Evolutionary conservation across 2,888 invertebrate genomes (phyloP).

Genomic region (Alitta virens): DNA sequence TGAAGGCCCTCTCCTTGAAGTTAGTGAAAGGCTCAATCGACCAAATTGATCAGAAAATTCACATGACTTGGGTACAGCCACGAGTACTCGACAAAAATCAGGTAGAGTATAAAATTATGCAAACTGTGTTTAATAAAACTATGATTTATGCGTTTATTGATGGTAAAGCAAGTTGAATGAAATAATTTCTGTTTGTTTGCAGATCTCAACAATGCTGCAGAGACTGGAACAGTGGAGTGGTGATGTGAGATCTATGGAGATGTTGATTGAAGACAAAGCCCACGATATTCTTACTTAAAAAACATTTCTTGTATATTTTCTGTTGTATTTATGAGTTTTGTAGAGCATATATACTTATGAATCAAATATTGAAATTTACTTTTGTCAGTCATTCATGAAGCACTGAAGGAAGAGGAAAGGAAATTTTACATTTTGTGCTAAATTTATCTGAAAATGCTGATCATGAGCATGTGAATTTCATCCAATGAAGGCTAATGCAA

Average conservation of each 20-base stretch:
- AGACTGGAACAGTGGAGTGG: slow-evolving; percentile 72
- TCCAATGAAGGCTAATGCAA: too few species aligned
- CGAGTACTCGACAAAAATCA: slow-evolving; percentile 71
- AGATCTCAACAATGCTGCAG: slow-evolving; percentile 64
- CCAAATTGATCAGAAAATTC: slow-evolving; percentile 75
- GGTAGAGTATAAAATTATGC: slow-evolving; percentile 57
- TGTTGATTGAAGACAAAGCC: slow-evolving; percentile 72
- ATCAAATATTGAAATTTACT: too few species aligned
- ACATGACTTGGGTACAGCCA: slow-evolving; percentile 84
- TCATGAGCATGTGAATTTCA: too few species aligned
- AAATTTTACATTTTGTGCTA: too few species aligned
- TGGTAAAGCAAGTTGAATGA: neutral
- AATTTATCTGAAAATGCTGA: too few species aligned
- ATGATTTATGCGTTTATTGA: neutral
- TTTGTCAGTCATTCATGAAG: too few species aligned
- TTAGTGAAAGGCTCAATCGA: slow-evolving; percentile 93
- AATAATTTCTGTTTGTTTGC: neutral
- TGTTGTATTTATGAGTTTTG: too few species aligned
- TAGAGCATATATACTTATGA: too few species aligned
- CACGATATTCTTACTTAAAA: slow-evolving; percentile 71
- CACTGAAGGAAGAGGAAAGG: too few species aligned
- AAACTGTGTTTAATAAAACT: neutral
- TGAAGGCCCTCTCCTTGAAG: slow-evolving; percentile 95
- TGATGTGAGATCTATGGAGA: slow-evolving; percentile 73
- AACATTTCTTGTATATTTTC: too few species aligned